A percentile compares a stretch with the other conserved stretches of the same genome.
Conservation (phyloP, 2,113 vertebrate species). For the Pseudonaja textilis region DNA sequence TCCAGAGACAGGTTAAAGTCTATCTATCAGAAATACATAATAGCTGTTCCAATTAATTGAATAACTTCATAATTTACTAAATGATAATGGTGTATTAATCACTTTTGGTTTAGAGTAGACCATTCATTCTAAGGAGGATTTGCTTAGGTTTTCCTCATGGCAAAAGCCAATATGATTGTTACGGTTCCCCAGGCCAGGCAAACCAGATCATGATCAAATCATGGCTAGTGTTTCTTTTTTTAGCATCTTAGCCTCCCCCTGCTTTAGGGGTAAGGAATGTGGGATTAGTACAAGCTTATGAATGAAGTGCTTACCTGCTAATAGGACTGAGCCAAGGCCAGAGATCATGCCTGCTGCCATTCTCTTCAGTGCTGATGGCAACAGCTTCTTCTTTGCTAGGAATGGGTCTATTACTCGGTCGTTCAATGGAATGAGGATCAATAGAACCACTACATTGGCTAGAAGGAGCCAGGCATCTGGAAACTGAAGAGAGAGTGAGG, state of each 20-base stretch:
- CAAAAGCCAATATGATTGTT: neutral
- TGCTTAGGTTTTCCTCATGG: neutral
- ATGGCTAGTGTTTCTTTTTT: neutral
- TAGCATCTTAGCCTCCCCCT: neutral
- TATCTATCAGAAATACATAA: neutral
- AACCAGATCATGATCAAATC: neutral
- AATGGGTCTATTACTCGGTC: constrained; percentile 62
- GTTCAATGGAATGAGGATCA: constrained; percentile 65
- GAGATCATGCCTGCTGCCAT: constrained; percentile 66
- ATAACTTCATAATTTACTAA: neutral
- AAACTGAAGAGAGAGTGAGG: constrained; percentile 38
- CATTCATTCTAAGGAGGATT: neutral
- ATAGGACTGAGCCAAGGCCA: constrained; percentile 54
- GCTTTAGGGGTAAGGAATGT: neutral
- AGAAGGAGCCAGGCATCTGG: constrained; percentile 66
- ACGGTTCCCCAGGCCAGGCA: neutral
- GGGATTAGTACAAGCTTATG: neutral
- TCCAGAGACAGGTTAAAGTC: neutral
- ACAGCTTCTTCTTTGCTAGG: constrained; percentile 46
- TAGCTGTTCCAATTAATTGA: neutral
- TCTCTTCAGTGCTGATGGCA: constrained; percentile 51
- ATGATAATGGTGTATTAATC: neutral
- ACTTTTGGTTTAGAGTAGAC: neutral
- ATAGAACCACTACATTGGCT: constrained; percentile 52
- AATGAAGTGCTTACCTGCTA: constrained; percentile 49